Conservation (phyloP, 1,140 invertebrate species). For the Hormaphis cornu region DNA sequence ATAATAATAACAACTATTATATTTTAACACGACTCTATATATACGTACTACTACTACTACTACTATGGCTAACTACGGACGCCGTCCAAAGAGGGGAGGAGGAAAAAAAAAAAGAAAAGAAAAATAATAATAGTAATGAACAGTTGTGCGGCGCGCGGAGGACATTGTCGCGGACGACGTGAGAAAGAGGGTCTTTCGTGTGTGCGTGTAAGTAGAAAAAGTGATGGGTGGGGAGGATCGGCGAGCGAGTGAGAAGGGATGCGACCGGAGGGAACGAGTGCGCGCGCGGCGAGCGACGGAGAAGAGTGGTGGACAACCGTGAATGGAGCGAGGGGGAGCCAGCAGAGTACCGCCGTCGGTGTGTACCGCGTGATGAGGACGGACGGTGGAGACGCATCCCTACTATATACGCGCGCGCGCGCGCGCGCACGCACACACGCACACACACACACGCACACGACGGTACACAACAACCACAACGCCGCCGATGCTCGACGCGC, state of each 20-base stretch:
- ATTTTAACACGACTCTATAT: no score
- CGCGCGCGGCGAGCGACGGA: background rate
- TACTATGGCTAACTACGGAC: no score
- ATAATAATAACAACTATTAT: no score
- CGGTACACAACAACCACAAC: background rate
- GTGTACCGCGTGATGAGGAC: no score
- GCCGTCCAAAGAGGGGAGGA: background rate
- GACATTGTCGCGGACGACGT: background rate
- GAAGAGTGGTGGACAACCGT: background rate
- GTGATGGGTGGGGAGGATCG: no score
- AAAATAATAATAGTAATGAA: background rate
- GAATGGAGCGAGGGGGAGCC: no score
- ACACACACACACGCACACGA: background rate
- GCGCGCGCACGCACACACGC: background rate
- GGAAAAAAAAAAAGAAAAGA: background rate
- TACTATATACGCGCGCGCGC: background rate
- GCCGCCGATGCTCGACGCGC: background rate
- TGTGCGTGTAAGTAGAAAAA: no score
- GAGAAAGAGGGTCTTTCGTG: no score
- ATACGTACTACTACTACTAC: no score
- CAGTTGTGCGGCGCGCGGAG: background rate
- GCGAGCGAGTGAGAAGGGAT: no score
- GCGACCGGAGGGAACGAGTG: background rate
- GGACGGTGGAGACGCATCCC: background rate
- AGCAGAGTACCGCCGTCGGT: no score